Evolutionary conservation across 2,797 vertebrate species (phyloP).

Genomic region (Bradypus variegatus): DNA sequence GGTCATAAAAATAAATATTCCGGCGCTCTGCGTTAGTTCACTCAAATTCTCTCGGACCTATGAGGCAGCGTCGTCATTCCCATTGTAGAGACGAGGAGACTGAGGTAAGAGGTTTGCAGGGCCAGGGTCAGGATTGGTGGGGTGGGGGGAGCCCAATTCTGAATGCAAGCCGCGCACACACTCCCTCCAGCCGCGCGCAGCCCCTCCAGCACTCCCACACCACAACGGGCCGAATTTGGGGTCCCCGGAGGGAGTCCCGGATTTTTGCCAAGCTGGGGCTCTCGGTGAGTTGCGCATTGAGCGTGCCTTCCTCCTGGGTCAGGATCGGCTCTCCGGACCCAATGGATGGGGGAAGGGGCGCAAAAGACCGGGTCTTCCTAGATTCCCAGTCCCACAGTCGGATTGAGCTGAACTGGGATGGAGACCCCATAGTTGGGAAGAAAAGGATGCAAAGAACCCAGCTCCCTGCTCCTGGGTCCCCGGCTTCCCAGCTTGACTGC

Average conservation of each 20-base stretch:
- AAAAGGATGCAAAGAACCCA: neutral
- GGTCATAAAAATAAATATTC: too few species aligned
- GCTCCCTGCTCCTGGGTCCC: neutral
- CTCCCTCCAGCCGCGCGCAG: too few species aligned
- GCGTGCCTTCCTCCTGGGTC: neutral
- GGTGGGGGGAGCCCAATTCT: neutral
- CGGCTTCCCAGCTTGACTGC: neutral
- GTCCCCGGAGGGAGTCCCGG: neutral
- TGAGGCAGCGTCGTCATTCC: neutral
- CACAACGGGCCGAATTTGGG: neutral
- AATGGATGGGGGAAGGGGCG: too few species aligned
- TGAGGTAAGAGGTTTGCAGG: neutral
- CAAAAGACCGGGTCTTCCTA: neutral
- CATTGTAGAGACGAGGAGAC: neutral
- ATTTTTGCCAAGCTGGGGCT: neutral
- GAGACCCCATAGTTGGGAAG: neutral
- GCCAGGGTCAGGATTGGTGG: too few species aligned
- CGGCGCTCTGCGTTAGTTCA: neutral
- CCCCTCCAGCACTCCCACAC: neutral
- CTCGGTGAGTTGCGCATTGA: neutral
- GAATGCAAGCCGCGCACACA: neutral
- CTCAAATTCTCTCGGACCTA: neutral
- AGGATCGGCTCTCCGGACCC: neutral
- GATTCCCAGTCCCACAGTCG: neutral
- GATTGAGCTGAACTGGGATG: neutral